Base-by-base conservation (phyloP, 2,888 invertebrate genomes). In the Congeria kusceri region DNA sequence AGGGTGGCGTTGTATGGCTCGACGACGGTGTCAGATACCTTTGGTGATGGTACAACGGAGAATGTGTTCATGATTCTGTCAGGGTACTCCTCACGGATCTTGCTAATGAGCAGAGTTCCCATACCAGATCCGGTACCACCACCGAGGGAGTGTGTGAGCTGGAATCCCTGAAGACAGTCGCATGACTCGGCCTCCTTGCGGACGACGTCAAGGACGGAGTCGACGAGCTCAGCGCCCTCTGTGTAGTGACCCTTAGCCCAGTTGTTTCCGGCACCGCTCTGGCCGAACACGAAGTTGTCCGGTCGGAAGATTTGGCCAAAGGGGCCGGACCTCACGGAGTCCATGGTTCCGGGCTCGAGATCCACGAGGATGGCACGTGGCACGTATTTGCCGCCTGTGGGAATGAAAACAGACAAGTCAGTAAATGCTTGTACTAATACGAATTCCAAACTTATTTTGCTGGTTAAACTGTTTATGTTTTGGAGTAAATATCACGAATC, bases 1-100 rank as follows among this genome's bases (percentile, higher is more conserved):
- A 97, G 95, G 13, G 97, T 97, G 78, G 97, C 97, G 92, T 97
- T 97, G 95, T 97, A 97, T 2, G 97, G 97, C 93, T 94, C 94
- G 2, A 94, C 92, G n/a, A 93, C 93, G 32, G 92, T 97, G 94
- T 97, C 97, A 0, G 97, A 97, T 13, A 96, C 95, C 53, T 53
- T 53, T 5, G 53, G 53, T 53, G 53, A 53, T 53, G 53, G 53
- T 53, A 53, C 53, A 25, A 53, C 53, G 53, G 53, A 53, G 53
- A 53, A 53, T 53, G 53, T 53, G 53, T 53, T 53, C 53, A 53
- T 53, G 53, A 53, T 53, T 9, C 53, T 9, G 53, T 53, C 53
- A 9, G 53, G 53, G 25, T 53, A 53, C 25, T 53, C 53, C 25
- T 53, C 53, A 53, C 53, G 53, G 53, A 53, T 53, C 53, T 53